phyloP scores from a whole-genome alignment of 92 coral and sea anemone species.

The Diadumene lineata region DNA sequence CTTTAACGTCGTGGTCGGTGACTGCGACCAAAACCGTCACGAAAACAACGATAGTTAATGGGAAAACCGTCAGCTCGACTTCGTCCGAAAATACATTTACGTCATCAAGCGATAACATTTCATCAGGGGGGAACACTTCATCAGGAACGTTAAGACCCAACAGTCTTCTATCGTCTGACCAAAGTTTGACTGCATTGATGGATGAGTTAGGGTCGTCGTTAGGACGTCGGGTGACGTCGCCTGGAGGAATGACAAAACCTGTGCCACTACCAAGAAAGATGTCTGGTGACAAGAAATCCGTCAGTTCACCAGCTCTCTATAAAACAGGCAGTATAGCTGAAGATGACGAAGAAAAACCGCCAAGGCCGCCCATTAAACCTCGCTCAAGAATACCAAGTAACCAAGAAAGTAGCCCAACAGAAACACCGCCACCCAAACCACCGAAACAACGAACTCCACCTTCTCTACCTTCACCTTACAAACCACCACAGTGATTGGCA shows the following conservation, averaged over 20 bases:
- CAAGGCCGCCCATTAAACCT: slow-evolving; percentile 30
- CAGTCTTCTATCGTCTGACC: slow-evolving; percentile 6
- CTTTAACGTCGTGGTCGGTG: slow-evolving; percentile 18
- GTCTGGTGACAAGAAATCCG: neutral
- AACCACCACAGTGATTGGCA: neutral
- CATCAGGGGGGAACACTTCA: slow-evolving; percentile 31
- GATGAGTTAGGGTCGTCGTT: slow-evolving; percentile 19
- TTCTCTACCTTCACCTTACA: neutral
- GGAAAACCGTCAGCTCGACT: slow-evolving; percentile 17
- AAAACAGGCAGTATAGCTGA: neutral
- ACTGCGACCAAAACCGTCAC: slow-evolving; percentile 23
- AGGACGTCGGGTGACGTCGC: slow-evolving; percentile 16
- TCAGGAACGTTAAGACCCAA: slow-evolving; percentile 17
- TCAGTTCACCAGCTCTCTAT: slow-evolving; percentile 12
- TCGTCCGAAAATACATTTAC: slow-evolving; percentile 16
- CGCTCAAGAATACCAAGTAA: slow-evolving; percentile 9
- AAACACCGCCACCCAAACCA: slow-evolving; percentile 33
- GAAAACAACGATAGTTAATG: slow-evolving; percentile 27
- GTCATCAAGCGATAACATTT: slow-evolving; percentile 20
- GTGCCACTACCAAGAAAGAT: slow-evolving; percentile 26
- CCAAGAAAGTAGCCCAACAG: slow-evolving; percentile 14
- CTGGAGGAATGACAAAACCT: slow-evolving; percentile 17
- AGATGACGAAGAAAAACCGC: slow-evolving; percentile 15
- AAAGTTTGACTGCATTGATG: slow-evolving; percentile 2
- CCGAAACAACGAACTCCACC: slow-evolving; percentile 6